Percentiles rank a stretch among this genome's conserved stretches.
phyloP scores from a whole-genome alignment of 30 jellyfish, hydroid and myxozoan genomes.

The Aurelia coerulea region DNA sequence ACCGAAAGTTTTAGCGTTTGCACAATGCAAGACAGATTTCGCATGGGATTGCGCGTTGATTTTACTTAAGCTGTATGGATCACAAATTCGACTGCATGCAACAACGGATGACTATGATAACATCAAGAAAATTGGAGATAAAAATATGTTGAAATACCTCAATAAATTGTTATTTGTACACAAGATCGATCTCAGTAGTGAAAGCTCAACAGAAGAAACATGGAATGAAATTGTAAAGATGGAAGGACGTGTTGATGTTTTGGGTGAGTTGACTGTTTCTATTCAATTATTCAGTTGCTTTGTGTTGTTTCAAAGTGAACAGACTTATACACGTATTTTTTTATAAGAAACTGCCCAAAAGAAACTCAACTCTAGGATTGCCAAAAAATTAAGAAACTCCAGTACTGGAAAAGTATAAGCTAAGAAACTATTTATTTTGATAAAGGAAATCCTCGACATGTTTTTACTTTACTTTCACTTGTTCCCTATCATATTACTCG shows the following conservation, averaged over 20 bases:
- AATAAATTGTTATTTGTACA: constrained; percentile 48
- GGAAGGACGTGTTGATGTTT: constrained; percentile 31
- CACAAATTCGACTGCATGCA: constrained; percentile 46
- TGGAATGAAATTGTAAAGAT: constrained; percentile 16
- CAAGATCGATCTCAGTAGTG: constrained; percentile 37
- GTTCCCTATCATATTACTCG: too few relatives aligned
- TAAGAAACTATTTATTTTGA: too few relatives aligned
- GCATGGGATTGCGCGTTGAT: constrained; percentile 20
- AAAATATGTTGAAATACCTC: constrained; percentile 26
- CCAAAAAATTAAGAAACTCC: too few relatives aligned
- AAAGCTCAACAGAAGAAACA: constrained; percentile 23
- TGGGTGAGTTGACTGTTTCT: constrained; percentile 20
- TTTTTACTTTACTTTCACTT: too few relatives aligned
- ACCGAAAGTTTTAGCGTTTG: constrained; percentile 19
- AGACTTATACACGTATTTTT: too few relatives aligned
- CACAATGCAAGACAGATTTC: constrained; percentile 42
- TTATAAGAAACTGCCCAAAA: too few relatives aligned
- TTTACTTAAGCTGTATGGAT: constrained; percentile 13
- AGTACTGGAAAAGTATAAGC: too few relatives aligned
- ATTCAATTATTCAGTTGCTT: too few relatives aligned
- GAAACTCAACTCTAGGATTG: too few relatives aligned
- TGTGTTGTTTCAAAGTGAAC: too few relatives aligned
- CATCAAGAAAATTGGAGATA: constrained; percentile 57
- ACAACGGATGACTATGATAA: constrained; percentile 51
- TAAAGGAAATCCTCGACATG: too few relatives aligned